Evolutionary conservation across 30 jellyfish, hydroid and myxozoan species (phyloP).

Genomic region (Hydractinia symbiolongicarpus): DNA sequence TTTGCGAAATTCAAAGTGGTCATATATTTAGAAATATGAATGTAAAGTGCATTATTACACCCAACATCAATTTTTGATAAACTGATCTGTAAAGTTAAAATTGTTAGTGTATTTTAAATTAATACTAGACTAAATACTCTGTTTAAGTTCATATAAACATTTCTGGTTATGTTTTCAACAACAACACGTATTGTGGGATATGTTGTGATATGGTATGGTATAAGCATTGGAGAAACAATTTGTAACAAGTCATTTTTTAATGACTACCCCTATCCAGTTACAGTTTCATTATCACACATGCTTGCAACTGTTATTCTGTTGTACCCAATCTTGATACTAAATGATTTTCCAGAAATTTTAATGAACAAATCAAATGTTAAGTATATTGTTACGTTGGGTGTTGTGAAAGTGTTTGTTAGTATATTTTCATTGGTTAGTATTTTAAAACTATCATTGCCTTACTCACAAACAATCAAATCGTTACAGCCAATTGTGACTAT

Average conservation of each 20-base stretch:
- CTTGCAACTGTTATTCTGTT: slow-evolving; percentile 44
- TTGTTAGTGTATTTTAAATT: no score
- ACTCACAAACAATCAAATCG: slow-evolving; percentile 68
- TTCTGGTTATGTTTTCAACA: no score
- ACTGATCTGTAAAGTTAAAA: no score
- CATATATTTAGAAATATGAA: no score
- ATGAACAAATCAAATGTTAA: slow-evolving; percentile 33
- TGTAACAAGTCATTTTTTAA: slow-evolving; percentile 41
- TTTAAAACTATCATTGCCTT: slow-evolving; percentile 64
- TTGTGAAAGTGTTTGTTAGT: slow-evolving; percentile 51
- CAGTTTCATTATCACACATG: slow-evolving; percentile 69
- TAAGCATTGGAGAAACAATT: slow-evolving; percentile 60
- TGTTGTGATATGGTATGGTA: slow-evolving; percentile 39
- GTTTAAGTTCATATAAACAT: no score
- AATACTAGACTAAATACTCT: no score
- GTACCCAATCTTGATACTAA: slow-evolving; percentile 48
- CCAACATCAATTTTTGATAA: no score
- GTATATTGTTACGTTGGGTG: slow-evolving; percentile 42
- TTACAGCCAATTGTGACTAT: slow-evolving; percentile 13
- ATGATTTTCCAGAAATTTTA: slow-evolving; percentile 42
- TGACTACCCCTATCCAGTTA: slow-evolving; percentile 59
- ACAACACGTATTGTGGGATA: no score
- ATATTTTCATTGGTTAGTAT: slow-evolving; percentile 61
- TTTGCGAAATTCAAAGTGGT: no score
- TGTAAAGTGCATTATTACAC: no score